phyloP scores from a whole-genome alignment of 2,113 vertebrate species.

The Xenopus borealis region DNA sequence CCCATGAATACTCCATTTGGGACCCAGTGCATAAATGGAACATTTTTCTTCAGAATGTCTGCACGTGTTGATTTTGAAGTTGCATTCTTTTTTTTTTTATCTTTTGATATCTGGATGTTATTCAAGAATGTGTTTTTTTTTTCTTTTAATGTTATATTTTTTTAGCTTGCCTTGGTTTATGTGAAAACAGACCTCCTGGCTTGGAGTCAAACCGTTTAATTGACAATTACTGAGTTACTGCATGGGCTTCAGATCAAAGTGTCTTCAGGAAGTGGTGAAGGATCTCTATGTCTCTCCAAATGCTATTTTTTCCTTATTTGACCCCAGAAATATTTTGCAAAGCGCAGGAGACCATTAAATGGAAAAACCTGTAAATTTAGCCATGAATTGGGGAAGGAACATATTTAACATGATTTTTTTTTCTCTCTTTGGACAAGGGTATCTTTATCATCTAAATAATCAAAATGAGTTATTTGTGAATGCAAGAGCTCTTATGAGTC shows the following conservation, averaged over 20 bases:
- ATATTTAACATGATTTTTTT: background rate
- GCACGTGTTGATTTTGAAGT: background rate
- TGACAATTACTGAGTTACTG: slow-evolving; percentile 12
- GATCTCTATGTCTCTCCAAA: slow-evolving; percentile 10
- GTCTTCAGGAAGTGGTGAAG: slow-evolving; percentile 11
- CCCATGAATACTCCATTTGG: no score
- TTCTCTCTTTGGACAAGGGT: background rate
- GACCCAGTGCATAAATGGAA: background rate
- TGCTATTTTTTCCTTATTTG: slow-evolving; percentile 25
- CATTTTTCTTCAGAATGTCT: background rate
- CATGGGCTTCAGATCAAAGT: slow-evolving; percentile 33
- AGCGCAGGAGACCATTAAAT: background rate
- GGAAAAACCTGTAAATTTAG: background rate
- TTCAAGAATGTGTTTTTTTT: background rate
- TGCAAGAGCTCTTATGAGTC: background rate
- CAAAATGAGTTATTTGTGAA: background rate
- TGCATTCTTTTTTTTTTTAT: background rate
- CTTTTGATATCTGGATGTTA: slow-evolving; percentile 3
- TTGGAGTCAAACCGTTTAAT: slow-evolving; percentile 23
- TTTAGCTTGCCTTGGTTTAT: slow-evolving; percentile 19
- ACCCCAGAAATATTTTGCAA: slow-evolving; percentile 11
- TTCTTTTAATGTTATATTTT: slow-evolving; percentile 26
- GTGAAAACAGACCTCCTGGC: slow-evolving; percentile 15
- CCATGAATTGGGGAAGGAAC: background rate
- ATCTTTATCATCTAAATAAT: background rate